A percentile compares a stretch with the other conserved stretches of the same genome.
phyloP scores from a whole-genome alignment of 1,140 invertebrate species.

The Neotoxoptera formosana region DNA sequence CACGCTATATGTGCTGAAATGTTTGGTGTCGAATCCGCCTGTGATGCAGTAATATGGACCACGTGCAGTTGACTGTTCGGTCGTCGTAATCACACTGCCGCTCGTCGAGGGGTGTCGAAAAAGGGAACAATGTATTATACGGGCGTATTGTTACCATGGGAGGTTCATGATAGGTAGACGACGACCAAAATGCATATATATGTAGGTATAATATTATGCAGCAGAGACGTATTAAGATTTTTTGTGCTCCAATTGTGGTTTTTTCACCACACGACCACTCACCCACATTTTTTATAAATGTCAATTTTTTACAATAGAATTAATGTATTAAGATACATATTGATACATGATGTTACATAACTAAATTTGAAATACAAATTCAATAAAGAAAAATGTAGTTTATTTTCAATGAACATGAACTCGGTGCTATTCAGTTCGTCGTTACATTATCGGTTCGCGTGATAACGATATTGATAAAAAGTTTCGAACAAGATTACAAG shows the following conservation, averaged over 20 bases:
- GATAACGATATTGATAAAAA: no score
- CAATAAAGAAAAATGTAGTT: no score
- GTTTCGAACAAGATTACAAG: no score
- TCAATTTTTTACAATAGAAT: background rate
- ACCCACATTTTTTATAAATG: background rate
- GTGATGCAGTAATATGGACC: background rate
- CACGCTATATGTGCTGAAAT: background rate
- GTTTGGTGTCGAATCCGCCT: background rate
- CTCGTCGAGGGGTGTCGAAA: background rate
- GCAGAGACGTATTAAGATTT: background rate
- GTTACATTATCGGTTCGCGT: no score
- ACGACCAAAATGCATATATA: background rate
- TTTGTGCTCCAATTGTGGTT: background rate
- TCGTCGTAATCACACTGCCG: background rate
- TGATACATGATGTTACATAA: no score
- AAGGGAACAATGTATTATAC: background rate
- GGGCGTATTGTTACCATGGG: background rate
- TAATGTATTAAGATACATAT: background rate
- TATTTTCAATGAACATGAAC: no score
- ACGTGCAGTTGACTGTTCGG: slow-evolving; percentile 16
- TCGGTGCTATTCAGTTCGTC: no score
- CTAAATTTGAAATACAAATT: background rate
- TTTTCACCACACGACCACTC: background rate
- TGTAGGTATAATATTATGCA: background rate
- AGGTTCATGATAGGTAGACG: background rate